phyloP scores from a whole-genome alignment of 2,113 vertebrate genomes.

The Pontoporia blainvillei region DNA sequence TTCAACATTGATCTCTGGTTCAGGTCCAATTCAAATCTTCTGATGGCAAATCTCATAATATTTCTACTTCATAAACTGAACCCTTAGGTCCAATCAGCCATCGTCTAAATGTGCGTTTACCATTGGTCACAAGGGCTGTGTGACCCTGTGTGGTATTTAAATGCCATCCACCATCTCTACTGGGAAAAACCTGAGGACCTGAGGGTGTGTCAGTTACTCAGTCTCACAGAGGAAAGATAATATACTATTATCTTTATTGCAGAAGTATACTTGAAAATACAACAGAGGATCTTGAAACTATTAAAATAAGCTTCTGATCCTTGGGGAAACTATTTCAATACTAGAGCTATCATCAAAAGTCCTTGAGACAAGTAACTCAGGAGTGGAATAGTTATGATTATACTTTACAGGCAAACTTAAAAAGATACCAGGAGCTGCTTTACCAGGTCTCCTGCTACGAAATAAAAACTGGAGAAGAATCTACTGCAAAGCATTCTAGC shows the following conservation, averaged over 20 bases:
- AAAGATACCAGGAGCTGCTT: background rate
- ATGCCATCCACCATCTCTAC: background rate
- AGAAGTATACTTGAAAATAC: constrained; percentile 37
- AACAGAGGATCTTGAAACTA: constrained; percentile 36
- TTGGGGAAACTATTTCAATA: constrained; percentile 48
- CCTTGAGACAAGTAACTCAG: constrained; percentile 54
- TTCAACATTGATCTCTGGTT: background rate
- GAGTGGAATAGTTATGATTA: constrained; percentile 37
- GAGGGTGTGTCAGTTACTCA: constrained; percentile 9
- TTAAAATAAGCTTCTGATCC: constrained; percentile 42
- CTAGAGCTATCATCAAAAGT: constrained; percentile 40
- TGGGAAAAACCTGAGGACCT: constrained; percentile 6
- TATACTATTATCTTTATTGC: constrained; percentile 15
- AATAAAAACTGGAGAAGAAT: constrained; percentile 19
- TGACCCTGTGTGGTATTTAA: constrained; percentile 22
- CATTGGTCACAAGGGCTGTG: background rate
- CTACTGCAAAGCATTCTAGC: background rate
- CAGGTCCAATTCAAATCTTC: background rate
- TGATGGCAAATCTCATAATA: background rate
- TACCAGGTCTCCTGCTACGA: constrained; percentile 21
- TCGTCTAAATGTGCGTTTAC: background rate
- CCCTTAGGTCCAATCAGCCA: background rate
- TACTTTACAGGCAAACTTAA: constrained; percentile 46
- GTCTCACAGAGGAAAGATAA: constrained; percentile 20
- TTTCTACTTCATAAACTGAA: constrained; percentile 15